Evolutionary conservation across 2,888 invertebrate genomes (phyloP).

Genomic region (Chydorus sphaericus): DNA sequence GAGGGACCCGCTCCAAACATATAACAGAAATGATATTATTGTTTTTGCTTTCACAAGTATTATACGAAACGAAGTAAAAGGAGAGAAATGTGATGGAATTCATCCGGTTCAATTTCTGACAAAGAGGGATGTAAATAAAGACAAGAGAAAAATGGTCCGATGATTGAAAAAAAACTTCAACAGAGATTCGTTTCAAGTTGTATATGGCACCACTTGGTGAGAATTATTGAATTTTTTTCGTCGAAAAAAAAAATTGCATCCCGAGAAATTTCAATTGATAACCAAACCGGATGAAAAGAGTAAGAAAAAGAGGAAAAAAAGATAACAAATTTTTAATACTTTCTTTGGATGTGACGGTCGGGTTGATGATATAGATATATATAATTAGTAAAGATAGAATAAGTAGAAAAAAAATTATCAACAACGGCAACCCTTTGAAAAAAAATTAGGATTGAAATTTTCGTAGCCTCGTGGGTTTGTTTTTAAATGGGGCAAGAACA

Average conservation of each 20-base stretch:
- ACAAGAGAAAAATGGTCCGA: background rate
- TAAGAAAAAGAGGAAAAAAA: background rate
- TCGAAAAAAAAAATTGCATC: background rate
- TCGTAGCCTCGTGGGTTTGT: background rate
- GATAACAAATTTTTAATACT: background rate
- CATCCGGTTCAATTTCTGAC: background rate
- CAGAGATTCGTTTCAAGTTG: background rate
- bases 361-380: background rate
- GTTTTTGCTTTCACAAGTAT: too few relatives aligned
- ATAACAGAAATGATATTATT: too few relatives aligned
- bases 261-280: background rate
- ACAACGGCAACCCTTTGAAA: too few relatives aligned
- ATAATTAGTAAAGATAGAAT: too few relatives aligned
- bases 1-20: too few relatives aligned
- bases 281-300: too few relatives aligned
- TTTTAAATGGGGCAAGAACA: too few relatives aligned
- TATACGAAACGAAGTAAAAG: too few relatives aligned
- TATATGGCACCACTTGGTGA: background rate
- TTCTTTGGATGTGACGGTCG: conserved; percentile 6
- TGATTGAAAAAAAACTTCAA: background rate
- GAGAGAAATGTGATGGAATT: background rate
- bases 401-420: too few relatives aligned
- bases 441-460: too few relatives aligned
- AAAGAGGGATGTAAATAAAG: background rate
- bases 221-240: background rate